phyloP scores from a whole-genome alignment of 2,113 vertebrate species.

The Elgaria multicarinata region DNA sequence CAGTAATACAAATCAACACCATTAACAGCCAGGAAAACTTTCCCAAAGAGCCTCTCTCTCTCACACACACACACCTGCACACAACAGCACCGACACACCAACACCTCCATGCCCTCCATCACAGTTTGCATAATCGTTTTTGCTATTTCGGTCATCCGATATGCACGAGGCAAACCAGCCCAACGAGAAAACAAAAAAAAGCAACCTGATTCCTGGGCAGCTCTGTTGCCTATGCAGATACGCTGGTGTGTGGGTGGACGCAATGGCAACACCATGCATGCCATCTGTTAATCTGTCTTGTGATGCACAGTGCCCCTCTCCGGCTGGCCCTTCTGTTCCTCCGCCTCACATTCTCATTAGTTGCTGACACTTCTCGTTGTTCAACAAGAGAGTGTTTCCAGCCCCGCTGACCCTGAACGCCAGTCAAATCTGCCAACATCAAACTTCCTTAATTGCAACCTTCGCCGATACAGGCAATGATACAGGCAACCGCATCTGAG shows the following conservation, averaged over 20 bases:
- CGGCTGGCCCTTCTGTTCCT: not conserved
- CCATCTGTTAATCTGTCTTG: conserved; percentile 29
- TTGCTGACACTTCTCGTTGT: conserved; percentile 36
- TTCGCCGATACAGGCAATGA: conserved; percentile 28
- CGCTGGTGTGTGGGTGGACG: not conserved
- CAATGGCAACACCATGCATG: rapidly evolving
- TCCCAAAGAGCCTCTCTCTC: not conserved
- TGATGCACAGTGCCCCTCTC: rapidly evolving
- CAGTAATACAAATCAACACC: not conserved
- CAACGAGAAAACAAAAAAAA: not conserved
- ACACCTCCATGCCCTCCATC: not conserved
- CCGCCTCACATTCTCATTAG: conserved; percentile 42
- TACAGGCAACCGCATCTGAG: not conserved
- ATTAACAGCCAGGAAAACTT: not conserved
- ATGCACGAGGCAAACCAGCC: not conserved
- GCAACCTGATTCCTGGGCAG: not conserved
- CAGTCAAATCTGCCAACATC: conserved; percentile 45
- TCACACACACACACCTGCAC: too few relatives aligned
- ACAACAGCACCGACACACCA: too few relatives aligned
- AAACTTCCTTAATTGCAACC: conserved; percentile 54
- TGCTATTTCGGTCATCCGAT: conserved; percentile 1
- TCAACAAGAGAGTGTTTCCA: conserved; percentile 50
- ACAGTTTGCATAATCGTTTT: not conserved
- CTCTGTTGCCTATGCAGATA: not conserved
- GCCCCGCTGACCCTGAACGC: conserved; percentile 51